Conservation (phyloP, 2,113 vertebrate species). For the Brachirus orientalis region DNA sequence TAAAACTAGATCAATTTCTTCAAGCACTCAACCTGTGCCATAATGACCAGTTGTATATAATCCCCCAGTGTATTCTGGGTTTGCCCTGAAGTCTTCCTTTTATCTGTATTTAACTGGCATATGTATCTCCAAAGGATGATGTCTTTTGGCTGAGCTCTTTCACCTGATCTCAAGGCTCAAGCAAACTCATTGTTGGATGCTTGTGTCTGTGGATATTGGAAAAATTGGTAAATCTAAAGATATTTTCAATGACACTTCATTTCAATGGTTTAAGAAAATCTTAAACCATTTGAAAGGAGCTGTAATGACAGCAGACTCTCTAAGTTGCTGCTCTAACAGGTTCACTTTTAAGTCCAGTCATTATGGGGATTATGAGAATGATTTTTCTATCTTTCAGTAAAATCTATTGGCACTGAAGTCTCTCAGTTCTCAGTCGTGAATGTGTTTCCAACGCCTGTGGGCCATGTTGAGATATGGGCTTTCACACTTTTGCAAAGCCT, state of each 20-base stretch:
- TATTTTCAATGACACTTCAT: background rate
- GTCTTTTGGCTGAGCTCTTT: conserved; percentile 27
- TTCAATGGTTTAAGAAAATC: no score
- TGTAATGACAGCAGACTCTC: no score
- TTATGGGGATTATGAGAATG: no score
- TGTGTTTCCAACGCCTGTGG: conserved; percentile 5
- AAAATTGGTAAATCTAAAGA: background rate
- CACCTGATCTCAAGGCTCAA: conserved; percentile 5
- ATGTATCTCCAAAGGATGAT: conserved; percentile 13
- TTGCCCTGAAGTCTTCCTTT: background rate
- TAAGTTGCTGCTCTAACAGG: no score
- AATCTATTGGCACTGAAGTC: conserved; percentile 3
- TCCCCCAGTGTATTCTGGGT: background rate
- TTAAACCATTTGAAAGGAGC: no score
- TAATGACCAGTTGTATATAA: background rate
- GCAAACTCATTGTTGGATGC: conserved; percentile 3
- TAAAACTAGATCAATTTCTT: no score
- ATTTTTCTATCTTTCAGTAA: no score
- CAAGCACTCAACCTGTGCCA: no score
- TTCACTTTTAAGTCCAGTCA: no score
- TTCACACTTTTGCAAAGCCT: conserved; percentile 34
- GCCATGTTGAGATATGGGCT: conserved; percentile 12
- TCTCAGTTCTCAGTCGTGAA: no score
- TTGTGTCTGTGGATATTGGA: background rate
- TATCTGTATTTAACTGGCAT: conserved; percentile 3